These are phyloP conservation scores for Hydrocynus forskahlii DNA, from an alignment of 2,797 vertebrate genomes.

Conservation along the genomic window DNA sequence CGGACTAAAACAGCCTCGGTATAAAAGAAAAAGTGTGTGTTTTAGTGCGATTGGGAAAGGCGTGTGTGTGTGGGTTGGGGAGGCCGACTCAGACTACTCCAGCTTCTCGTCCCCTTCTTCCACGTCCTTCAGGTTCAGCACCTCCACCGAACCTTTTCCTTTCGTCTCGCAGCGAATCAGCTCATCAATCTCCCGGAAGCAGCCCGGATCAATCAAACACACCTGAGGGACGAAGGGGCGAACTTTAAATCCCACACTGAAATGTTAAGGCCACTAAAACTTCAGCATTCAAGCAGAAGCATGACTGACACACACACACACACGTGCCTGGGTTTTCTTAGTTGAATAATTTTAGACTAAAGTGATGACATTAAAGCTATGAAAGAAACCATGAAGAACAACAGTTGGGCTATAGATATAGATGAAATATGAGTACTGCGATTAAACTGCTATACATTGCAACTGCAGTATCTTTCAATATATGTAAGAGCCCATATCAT, in stretches of 20 bases:
- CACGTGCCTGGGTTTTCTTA: too few relatives aligned
- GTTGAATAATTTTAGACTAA: too few relatives aligned
- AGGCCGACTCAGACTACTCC: conserved; percentile 68
- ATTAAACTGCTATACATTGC: too few relatives aligned
- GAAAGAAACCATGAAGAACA: too few relatives aligned
- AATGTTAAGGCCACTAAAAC: too few relatives aligned
- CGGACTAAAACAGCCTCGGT: conserved; percentile 10
- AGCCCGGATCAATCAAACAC: conserved; percentile 93
- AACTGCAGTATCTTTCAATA: too few relatives aligned
- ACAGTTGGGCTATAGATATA: too few relatives aligned
- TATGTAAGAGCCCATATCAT: too few relatives aligned
- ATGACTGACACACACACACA: too few relatives aligned
- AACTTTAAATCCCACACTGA: neutral
- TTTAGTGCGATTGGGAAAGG: conserved; percentile 14
- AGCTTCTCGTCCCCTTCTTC: conserved; percentile 96
- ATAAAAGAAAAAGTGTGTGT: conserved; percentile 26
- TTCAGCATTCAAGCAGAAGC: too few relatives aligned
- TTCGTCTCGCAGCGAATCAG: conserved; percentile 93
- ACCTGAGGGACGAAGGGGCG: conserved; percentile 74
- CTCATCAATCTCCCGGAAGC: conserved; percentile 96
- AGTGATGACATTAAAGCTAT: too few relatives aligned
- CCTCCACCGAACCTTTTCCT: conserved; percentile 90
- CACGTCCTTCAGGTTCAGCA: conserved; percentile 93
- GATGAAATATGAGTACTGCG: too few relatives aligned
- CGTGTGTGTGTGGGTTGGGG: conserved; percentile 16